phyloP scores from a whole-genome alignment of 23 tunicate species.

The Diplosoma virens region DNA sequence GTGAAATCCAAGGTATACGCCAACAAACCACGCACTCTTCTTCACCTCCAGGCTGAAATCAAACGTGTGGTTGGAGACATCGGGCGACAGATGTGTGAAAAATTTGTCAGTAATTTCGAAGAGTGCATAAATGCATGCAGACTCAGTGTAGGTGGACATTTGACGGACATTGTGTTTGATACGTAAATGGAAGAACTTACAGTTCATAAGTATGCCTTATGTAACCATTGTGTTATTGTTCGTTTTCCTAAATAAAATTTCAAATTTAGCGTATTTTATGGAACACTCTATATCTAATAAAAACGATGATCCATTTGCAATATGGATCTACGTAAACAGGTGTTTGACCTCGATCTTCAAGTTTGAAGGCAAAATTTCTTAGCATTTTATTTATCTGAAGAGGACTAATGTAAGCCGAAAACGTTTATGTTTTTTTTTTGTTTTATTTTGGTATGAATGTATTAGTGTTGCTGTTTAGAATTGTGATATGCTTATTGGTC shows the following conservation, averaged over 20 bases:
- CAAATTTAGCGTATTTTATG: neutral
- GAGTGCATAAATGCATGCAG: neutral
- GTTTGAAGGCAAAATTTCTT: too few species aligned
- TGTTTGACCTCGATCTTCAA: too few species aligned
- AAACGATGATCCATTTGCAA: too few species aligned
- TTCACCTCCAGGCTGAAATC: neutral
- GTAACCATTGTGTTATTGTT: neutral
- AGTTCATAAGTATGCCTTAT: neutral
- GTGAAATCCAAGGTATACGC: slow-evolving; percentile 1
- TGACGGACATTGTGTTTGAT: neutral
- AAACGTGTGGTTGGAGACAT: neutral
- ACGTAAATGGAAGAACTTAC: neutral
- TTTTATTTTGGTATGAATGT: too few species aligned
- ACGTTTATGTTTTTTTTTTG: too few species aligned
- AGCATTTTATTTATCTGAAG: too few species aligned
- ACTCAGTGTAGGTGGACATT: neutral
- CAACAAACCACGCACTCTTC: neutral
- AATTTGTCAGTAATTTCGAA: neutral
- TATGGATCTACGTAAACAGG: too few species aligned
- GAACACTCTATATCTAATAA: neutral
- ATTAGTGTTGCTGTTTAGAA: too few species aligned
- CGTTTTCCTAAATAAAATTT: neutral
- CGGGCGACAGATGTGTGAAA: neutral
- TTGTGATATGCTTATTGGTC: too few species aligned
- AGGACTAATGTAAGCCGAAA: too few species aligned